A percentile compares a stretch with the other conserved stretches of the same genome.
Conservation (phyloP, 2,113 vertebrate genomes). For the Macaca nemestrina region DNA sequence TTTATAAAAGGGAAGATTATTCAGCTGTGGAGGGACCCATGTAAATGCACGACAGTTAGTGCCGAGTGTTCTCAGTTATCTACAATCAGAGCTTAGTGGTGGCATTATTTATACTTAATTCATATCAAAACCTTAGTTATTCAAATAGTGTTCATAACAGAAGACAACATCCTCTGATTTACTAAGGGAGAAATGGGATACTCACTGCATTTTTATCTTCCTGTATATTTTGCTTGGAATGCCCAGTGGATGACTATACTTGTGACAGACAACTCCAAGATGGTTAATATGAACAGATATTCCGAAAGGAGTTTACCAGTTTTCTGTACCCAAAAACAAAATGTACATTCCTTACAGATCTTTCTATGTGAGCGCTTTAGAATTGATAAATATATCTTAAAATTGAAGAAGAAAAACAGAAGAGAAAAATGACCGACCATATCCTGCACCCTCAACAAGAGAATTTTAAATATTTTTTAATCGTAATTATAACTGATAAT, state of each 20-base stretch:
- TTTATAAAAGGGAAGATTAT: neutral
- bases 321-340: conserved; percentile 55
- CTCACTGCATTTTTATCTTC: conserved; percentile 3
- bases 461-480: neutral
- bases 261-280: neutral
- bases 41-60: neutral
- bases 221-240: fast-evolving
- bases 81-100: neutral
- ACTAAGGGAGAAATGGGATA: neutral
- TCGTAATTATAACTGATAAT: neutral
- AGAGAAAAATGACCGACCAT: neutral
- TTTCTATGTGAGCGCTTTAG: neutral
- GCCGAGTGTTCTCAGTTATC: neutral
- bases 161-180: neutral
- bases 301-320: conserved; percentile 45
- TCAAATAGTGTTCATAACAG: neutral
- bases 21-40: neutral
- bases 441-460: neutral
- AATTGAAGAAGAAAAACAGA: conserved; percentile 24
- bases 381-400: neutral
- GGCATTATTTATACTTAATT: neutral
- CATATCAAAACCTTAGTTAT: neutral
- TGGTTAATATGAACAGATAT: conserved; percentile 27
- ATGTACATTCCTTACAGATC: neutral
- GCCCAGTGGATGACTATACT: neutral